Conservation (phyloP, 2,113 vertebrate species). For the Paraplagusia blochii region DNA sequence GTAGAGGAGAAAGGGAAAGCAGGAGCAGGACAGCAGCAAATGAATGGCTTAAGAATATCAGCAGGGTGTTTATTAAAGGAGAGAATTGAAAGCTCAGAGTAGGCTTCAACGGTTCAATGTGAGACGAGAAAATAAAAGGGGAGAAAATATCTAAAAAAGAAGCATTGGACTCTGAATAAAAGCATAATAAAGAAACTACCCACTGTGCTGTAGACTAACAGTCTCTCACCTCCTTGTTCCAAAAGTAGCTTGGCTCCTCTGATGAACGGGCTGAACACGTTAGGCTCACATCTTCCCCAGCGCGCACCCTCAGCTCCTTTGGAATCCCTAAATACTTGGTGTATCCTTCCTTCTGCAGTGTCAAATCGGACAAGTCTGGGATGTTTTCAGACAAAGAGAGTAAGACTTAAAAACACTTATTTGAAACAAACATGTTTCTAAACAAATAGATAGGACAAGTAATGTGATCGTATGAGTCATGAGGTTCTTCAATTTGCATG, state of each 20-base stretch:
- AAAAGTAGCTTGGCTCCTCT: constrained; percentile 64
- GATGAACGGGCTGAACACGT: constrained; percentile 69
- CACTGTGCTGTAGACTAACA: neutral
- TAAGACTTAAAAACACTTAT: too few relatives aligned
- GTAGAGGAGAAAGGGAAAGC: constrained; percentile 36
- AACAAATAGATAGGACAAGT: too few relatives aligned
- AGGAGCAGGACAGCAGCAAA: constrained; percentile 1
- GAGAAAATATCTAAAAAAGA: constrained; percentile 16
- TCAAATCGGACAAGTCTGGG: constrained; percentile 64
- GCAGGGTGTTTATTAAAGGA: constrained; percentile 5
- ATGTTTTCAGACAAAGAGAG: too few relatives aligned
- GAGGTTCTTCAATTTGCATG: too few relatives aligned
- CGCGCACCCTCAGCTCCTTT: constrained; percentile 56
- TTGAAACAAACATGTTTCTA: too few relatives aligned
- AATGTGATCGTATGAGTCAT: too few relatives aligned
- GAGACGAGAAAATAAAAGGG: constrained; percentile 2
- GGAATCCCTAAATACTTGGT: constrained; percentile 47
- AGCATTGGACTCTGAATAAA: neutral
- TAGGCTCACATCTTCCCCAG: constrained; percentile 68
- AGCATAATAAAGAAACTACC: constrained; percentile 23
- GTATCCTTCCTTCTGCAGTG: constrained; percentile 42
- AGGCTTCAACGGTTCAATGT: constrained; percentile 24
- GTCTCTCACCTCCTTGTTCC: constrained; percentile 72
- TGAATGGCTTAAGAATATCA: constrained; percentile 19
- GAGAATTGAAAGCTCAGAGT: constrained; percentile 22